Base-by-base conservation (phyloP, 2,797 vertebrate genomes). In the Brotula barbata region DNA sequence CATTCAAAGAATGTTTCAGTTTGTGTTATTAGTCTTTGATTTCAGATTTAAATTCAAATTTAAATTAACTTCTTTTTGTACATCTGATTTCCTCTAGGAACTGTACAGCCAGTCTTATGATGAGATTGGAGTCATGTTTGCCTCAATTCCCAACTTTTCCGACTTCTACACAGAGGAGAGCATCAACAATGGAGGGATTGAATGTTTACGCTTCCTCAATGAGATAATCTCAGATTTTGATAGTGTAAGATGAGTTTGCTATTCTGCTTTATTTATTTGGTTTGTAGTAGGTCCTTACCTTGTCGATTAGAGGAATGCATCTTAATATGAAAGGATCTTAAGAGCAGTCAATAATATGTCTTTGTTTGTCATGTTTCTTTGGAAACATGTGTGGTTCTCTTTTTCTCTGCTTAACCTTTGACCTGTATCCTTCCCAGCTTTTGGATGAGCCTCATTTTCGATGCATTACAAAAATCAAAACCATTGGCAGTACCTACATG, bases 141-240 rank as follows among this genome's bases (percentile, higher is more conserved):
- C 97, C 25, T 99, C 97, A 0, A 93, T 99, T 59, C 96, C 96
- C 58, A 98, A 99, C 80, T 98, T 99, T 5, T 96, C 96, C 0
- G 97, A 98, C 87, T 99, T 99, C 84, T 98, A 99, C 86, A 99
- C 96, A 0, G 97, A 99, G 80, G 96, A 98, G 82, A 98, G 94
- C 89, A 96, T 99, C 87, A 99, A 99, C 69, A 99, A 99, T 0
- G 96, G 96, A 0, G 97, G 97, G 34, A 98, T 99, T 0, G 97
- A 99, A 78, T 99, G 97, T 70, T 87, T 99, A 64, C 91, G 97
- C 44, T 98, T 99, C 88, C 95, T 99, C 80, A 99, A 98, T 1
- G 96, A 99, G 90, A 99, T 98, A 82, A 99, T 98, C 89, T 98
- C 97, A 0, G 97, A 99, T 73, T 99, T 99, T 1, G 97, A 99